Conservation (phyloP, 1,140 invertebrate species). For the Calliphora vicina region DNA sequence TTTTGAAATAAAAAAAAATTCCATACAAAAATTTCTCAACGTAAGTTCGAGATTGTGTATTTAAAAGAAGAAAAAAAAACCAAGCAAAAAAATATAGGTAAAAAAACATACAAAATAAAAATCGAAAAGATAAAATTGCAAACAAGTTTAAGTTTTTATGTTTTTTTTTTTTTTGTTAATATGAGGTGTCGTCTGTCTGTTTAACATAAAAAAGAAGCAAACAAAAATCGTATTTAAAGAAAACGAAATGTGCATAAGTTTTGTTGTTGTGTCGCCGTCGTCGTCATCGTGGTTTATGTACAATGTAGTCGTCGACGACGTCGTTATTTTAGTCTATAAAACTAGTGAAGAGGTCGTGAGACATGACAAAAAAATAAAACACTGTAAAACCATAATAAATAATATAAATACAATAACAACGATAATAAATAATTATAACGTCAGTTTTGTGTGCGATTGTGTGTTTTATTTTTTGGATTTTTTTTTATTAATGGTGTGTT, state of each 20-base stretch:
- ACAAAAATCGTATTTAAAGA: background rate
- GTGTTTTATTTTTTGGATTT: background rate
- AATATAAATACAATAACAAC: background rate
- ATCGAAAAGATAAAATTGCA: conserved; percentile 21
- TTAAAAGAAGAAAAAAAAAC: background rate
- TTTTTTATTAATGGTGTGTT: too few species aligned
- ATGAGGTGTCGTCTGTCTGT: background rate
- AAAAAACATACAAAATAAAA: background rate
- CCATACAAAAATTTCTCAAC: conserved; percentile 32
- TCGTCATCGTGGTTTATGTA: background rate
- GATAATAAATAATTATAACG: background rate
- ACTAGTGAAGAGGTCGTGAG: conserved; percentile 3
- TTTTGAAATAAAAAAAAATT: conserved; percentile 22
- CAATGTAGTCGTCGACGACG: background rate
- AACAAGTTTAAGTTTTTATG: conserved; percentile 19
- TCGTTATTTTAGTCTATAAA: background rate
- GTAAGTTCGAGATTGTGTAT: conserved; percentile 18
- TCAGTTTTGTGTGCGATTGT: background rate
- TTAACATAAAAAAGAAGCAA: background rate
- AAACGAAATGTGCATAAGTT: conserved; percentile 13
- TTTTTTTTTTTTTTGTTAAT: background rate
- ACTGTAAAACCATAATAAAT: background rate
- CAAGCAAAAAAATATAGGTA: background rate
- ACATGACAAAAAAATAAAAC: background rate
- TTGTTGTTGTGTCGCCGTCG: background rate